These are phyloP conservation scores for Peromyscus aztecus DNA, from an alignment of 2,797 vertebrate species.

Conservation along the genomic window DNA sequence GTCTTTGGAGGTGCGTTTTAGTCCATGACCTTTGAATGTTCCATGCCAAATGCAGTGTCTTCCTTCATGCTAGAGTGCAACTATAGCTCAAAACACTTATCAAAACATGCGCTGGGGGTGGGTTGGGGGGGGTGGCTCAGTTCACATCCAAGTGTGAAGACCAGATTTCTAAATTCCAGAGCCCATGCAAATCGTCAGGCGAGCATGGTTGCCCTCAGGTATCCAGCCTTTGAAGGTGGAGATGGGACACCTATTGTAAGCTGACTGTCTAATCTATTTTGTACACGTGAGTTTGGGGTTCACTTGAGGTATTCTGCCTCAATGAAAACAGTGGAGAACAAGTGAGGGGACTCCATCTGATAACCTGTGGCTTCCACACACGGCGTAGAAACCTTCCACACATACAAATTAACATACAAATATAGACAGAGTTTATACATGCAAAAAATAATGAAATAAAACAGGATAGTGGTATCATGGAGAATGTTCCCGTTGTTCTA, in stretches of 20 bases:
- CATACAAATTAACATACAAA: background rate
- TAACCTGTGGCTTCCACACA: no score
- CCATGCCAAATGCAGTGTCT: background rate
- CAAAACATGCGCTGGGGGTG: background rate
- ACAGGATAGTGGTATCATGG: no score
- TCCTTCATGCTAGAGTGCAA: background rate
- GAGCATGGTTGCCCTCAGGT: background rate
- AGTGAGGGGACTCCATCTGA: background rate
- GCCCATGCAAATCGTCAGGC: no score
- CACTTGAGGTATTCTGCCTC: background rate
- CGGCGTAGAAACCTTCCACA: background rate
- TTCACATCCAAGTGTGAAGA: background rate
- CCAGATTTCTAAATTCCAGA: background rate
- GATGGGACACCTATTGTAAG: background rate
- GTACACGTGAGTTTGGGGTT: background rate
- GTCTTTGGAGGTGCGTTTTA: background rate
- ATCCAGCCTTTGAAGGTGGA: background rate
- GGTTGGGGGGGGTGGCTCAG: no score
- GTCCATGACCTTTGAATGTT: background rate
- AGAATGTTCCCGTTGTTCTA: background rate
- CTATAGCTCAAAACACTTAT: background rate
- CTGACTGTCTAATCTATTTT: background rate
- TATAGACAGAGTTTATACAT: background rate
- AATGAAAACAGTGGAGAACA: background rate
- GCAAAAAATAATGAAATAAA: background rate